These are phyloP conservation scores for Temnothorax curvispinosus DNA, from an alignment of 1,140 invertebrate species.

Conservation along the genomic window DNA sequence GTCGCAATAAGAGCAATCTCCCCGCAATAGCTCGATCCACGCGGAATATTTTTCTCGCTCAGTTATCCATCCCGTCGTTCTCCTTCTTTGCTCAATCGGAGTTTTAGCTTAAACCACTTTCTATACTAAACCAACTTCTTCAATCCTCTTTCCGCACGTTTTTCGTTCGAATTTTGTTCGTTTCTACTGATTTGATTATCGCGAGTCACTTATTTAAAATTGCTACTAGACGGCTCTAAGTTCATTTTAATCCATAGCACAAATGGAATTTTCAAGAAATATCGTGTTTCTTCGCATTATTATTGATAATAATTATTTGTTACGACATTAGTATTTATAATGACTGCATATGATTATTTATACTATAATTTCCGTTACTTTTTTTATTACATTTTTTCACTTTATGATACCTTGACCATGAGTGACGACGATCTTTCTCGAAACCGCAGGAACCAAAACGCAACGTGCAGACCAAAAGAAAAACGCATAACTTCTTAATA, in stretches of 20 bases:
- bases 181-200: neutral
- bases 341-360: neutral
- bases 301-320: neutral
- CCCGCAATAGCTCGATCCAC: conserved; percentile 1
- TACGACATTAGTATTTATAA: neutral
- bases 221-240: neutral
- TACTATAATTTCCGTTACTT: neutral
- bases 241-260: neutral
- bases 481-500: conserved; percentile 40
- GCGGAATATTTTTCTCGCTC: conserved; percentile 14
- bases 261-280: neutral
- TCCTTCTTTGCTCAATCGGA: neutral
- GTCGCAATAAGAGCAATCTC: conserved; percentile 40
- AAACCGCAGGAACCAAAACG: neutral
- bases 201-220: neutral
- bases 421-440: neutral
- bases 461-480: neutral
- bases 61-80: neutral
- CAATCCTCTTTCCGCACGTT: neutral
- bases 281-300: neutral
- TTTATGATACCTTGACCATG: neutral
- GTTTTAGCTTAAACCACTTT: neutral
- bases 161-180: neutral
- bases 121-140: neutral
- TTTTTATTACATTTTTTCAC: neutral